A percentile compares a stretch with the other conserved stretches of the same genome.
Evolutionary conservation across 2,113 vertebrate species (phyloP).

Genomic region (Murina feae): DNA sequence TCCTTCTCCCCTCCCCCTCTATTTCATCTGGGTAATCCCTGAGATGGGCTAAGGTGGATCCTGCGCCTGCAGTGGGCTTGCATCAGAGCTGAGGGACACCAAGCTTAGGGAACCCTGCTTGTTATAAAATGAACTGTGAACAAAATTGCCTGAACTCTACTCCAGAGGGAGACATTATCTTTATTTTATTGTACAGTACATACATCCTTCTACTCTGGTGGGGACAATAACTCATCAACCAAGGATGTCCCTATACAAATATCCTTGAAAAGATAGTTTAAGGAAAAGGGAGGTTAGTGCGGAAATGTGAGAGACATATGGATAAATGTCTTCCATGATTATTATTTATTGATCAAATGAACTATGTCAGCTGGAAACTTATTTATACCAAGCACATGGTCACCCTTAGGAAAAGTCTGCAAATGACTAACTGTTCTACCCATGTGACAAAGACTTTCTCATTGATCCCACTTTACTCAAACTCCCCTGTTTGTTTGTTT

Average conservation of each 20-base stretch:
- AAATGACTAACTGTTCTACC: background rate
- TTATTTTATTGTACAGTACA: background rate
- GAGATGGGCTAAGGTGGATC: background rate
- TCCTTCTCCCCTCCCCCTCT: accelerated
- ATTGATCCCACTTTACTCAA: background rate
- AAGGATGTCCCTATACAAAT: background rate
- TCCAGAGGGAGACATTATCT: background rate
- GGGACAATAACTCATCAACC: background rate
- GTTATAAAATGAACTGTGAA: background rate
- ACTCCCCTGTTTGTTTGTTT: background rate
- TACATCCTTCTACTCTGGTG: background rate
- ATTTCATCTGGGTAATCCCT: background rate
- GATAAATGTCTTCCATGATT: background rate
- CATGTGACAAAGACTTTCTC: background rate
- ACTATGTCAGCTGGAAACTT: background rate
- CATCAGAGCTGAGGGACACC: background rate
- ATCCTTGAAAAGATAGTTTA: background rate
- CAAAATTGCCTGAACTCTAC: background rate
- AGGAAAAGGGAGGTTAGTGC: background rate
- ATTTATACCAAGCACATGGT: background rate
- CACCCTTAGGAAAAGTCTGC: background rate
- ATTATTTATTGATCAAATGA: background rate
- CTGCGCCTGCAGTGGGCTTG: background rate
- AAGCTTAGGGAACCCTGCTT: background rate
- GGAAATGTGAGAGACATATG: background rate